Percentiles rank a stretch among this genome's conserved stretches.
Evolutionary conservation across 2,797 vertebrate species (phyloP).

Genomic region (Aselliscus stoliczkanus): DNA sequence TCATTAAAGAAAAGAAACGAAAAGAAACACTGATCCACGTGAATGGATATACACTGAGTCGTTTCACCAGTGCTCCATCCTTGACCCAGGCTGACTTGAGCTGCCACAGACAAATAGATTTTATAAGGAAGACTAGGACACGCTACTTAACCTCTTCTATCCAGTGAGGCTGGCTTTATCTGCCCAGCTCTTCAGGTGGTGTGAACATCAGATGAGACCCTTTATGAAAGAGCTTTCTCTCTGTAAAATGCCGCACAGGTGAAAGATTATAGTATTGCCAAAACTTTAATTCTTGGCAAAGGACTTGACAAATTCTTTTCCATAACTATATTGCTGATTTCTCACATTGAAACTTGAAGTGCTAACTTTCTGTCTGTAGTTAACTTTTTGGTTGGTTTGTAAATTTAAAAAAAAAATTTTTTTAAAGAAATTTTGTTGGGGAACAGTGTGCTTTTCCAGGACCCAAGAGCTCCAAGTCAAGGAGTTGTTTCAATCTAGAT

Average conservation of each 20-base stretch:
- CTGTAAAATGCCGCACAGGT: not conserved
- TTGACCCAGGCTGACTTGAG: not conserved
- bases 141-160: not conserved
- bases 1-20: not conserved
- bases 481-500: too few relatives aligned
- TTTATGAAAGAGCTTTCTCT: not conserved
- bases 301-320: not conserved
- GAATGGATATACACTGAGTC: rapidly evolving
- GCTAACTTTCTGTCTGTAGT: not conserved
- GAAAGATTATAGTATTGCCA: not conserved
- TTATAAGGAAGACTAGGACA: too few relatives aligned
- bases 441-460: too few relatives aligned
- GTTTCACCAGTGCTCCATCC: not conserved
- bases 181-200: not conserved
- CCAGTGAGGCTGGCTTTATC: not conserved
- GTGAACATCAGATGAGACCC: not conserved
- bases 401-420: not conserved
- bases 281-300: not conserved
- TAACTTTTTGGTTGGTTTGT: not conserved
- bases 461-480: too few relatives aligned
- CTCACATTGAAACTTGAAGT: not conserved
- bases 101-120: not conserved
- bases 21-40: not conserved
- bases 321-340: not conserved
- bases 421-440: too few relatives aligned